phyloP scores from a whole-genome alignment of 1,140 invertebrate species.

The Limonius californicus region DNA sequence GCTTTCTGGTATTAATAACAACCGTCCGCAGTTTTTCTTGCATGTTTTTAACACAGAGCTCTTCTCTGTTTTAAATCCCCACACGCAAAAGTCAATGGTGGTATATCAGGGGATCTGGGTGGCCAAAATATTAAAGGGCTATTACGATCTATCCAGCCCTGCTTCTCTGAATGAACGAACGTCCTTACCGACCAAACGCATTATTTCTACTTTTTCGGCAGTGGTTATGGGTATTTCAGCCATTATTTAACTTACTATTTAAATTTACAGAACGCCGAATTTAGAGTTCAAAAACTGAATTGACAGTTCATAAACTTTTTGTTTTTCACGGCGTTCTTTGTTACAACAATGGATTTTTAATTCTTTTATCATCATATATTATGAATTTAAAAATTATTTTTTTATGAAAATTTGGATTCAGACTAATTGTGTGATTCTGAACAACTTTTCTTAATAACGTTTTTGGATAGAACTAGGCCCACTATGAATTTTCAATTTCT shows the following conservation, averaged over 20 bases:
- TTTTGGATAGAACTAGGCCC: background rate
- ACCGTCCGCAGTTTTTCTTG: background rate
- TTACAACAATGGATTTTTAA: background rate
- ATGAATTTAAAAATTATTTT: background rate
- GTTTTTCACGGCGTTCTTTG: background rate
- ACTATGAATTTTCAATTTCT: background rate
- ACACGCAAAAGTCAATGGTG: background rate
- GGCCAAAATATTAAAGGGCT: background rate
- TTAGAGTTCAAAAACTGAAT: background rate
- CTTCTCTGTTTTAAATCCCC: background rate
- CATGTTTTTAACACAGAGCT: background rate
- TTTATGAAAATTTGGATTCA: background rate
- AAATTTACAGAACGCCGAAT: too few species aligned
- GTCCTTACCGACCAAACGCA: too few species aligned
- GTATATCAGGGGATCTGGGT: too few species aligned
- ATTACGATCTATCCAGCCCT: background rate
- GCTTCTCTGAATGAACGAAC: too few species aligned
- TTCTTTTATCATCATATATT: background rate
- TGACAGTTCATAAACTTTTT: background rate
- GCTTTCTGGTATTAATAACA: background rate
- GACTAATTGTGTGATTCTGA: background rate
- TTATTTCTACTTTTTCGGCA: background rate
- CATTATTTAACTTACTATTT: too few species aligned
- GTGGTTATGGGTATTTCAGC: too few species aligned
- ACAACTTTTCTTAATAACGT: background rate